These are phyloP conservation scores for Choloepus didactylus DNA, from an alignment of 2,797 vertebrate species.

Conservation along the genomic window DNA sequence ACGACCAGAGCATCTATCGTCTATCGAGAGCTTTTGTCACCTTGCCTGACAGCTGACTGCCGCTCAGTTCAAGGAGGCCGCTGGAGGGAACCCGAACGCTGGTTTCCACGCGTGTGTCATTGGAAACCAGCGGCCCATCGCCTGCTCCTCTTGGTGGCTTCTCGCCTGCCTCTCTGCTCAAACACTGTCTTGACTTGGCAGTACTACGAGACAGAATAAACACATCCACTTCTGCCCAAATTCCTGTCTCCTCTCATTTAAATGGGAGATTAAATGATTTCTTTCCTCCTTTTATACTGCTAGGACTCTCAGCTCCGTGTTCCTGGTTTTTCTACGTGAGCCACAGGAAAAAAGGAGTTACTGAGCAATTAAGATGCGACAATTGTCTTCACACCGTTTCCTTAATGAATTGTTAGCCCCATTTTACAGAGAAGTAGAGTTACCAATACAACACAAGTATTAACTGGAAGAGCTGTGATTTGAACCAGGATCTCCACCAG, in stretches of 20 bases:
- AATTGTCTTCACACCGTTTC: not conserved
- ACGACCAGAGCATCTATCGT: not conserved
- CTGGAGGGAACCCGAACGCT: constrained; percentile 77
- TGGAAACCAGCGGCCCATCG: constrained; percentile 76
- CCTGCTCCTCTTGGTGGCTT: constrained; percentile 80
- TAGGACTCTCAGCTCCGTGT: constrained; percentile 72
- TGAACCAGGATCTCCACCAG: constrained; percentile 56
- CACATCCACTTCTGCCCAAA: constrained; percentile 79
- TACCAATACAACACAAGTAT: not conserved
- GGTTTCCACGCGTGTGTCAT: constrained; percentile 64
- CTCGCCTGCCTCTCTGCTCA: constrained; percentile 69
- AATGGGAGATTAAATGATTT: constrained; percentile 82
- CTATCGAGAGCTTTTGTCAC: constrained; percentile 66
- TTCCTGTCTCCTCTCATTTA: constrained; percentile 83
- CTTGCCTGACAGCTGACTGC: constrained; percentile 80
- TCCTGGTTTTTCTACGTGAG: constrained; percentile 77
- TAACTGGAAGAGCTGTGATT: not conserved
- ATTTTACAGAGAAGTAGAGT: constrained; percentile 37
- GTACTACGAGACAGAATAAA: constrained; percentile 79
- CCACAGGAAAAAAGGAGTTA: not conserved
- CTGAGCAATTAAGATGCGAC: not conserved
- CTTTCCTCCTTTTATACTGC: constrained; percentile 78
- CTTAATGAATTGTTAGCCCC: not conserved
- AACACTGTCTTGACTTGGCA: constrained; percentile 81
- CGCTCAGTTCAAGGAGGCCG: constrained; percentile 77